These are phyloP conservation scores for Paratrypauchen microcephalus DNA, from an alignment of 2,797 vertebrate genomes.

Conservation along the genomic window DNA sequence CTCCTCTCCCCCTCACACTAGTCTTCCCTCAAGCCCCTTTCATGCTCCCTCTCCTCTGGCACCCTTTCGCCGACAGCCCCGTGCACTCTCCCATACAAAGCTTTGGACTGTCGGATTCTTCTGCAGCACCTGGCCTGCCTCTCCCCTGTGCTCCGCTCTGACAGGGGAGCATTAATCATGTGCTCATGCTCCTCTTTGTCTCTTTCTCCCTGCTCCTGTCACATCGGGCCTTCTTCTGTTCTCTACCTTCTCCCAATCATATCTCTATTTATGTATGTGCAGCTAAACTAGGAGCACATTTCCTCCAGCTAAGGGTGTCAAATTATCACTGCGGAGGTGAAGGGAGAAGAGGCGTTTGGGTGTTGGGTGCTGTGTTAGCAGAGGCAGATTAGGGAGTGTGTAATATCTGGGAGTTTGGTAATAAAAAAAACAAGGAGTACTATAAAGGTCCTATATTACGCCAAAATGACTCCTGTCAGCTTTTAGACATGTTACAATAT, in stretches of 20 bases:
- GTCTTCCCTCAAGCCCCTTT: slow-evolving; percentile 48
- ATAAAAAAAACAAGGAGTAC: slow-evolving; percentile 5
- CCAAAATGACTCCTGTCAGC: no score
- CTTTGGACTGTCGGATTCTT: slow-evolving; percentile 49
- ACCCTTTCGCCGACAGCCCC: slow-evolving; percentile 26
- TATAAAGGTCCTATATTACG: no score
- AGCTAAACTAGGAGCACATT: slow-evolving; percentile 30
- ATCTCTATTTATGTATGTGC: slow-evolving; percentile 36
- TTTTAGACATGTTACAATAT: no score
- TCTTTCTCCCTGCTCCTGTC: slow-evolving; percentile 37
- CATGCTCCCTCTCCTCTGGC: slow-evolving; percentile 31
- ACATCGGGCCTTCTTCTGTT: slow-evolving; percentile 24
- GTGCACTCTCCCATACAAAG: slow-evolving; percentile 26
- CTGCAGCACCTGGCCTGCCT: slow-evolving; percentile 66
- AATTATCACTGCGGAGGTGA: slow-evolving; percentile 20
- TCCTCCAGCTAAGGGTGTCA: slow-evolving; percentile 16
- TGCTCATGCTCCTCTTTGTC: slow-evolving; percentile 48
- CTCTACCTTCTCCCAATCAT: slow-evolving; percentile 35
- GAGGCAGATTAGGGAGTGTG: slow-evolving; percentile 20
- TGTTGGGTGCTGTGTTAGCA: slow-evolving; percentile 11
- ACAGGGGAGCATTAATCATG: slow-evolving; percentile 81
- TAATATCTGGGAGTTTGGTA: slow-evolving; percentile 5
- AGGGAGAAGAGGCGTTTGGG: slow-evolving; percentile 19
- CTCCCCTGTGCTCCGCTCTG: slow-evolving; percentile 64
- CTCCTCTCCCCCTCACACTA: slow-evolving; percentile 29